Evolutionary conservation across 2,113 vertebrate genomes (phyloP).

Genomic region (Crotalus helleri): DNA sequence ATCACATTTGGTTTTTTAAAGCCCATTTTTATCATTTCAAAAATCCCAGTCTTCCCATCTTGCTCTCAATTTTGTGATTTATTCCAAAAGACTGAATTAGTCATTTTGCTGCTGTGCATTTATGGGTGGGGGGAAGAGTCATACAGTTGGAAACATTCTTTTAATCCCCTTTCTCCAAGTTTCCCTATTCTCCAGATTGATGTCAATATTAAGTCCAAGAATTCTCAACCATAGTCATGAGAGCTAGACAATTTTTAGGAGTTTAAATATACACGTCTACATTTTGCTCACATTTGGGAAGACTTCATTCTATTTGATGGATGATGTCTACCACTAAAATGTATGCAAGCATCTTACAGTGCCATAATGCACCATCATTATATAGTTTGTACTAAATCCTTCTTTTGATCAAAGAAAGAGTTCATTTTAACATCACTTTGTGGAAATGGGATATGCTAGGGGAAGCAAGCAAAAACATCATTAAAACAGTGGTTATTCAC

Average conservation of each 20-base stretch:
- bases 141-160: background rate
- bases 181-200: background rate
- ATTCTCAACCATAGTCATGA: background rate
- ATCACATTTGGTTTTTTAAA: background rate
- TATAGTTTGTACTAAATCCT: background rate
- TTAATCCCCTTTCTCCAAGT: background rate
- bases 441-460: background rate
- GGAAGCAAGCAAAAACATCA: constrained; percentile 28
- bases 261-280: background rate
- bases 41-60: background rate
- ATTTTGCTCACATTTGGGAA: background rate
- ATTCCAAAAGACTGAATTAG: background rate
- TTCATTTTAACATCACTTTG: constrained; percentile 1
- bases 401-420: background rate
- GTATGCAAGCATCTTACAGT: background rate
- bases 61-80: background rate
- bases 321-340: background rate
- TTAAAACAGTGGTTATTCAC: constrained; percentile 34
- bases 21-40: background rate
- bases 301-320: background rate
- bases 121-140: too few relatives aligned
- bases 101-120: background rate
- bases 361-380: background rate
- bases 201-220: background rate
- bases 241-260: background rate